A percentile compares a stretch with the other conserved stretches of the same genome.
Conservation (phyloP, 1,140 invertebrate species). For the Cydia pomonella region DNA sequence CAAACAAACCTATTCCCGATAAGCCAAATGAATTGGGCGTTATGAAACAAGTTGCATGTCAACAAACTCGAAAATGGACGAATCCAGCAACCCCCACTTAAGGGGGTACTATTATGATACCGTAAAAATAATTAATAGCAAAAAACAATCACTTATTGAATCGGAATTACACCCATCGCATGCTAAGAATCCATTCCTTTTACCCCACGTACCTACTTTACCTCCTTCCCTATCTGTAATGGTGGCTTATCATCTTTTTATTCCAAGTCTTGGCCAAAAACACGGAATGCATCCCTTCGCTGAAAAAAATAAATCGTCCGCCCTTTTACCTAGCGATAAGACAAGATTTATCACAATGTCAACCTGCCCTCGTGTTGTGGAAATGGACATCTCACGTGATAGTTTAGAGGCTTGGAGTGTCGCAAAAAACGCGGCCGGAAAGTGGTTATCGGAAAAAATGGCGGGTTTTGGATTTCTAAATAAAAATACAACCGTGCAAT, state of each 20-base stretch:
- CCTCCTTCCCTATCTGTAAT: slow-evolving; percentile 46
- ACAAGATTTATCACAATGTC: slow-evolving; percentile 39
- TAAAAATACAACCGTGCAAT: not conserved
- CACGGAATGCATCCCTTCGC: slow-evolving; percentile 50
- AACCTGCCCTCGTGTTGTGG: slow-evolving; percentile 38
- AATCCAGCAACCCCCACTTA: not conserved
- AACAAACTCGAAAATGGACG: slow-evolving; percentile 17
- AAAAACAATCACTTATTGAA: slow-evolving; percentile 32
- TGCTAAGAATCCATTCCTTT: slow-evolving; percentile 51
- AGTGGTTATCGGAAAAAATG: not conserved
- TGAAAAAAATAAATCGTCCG: slow-evolving; percentile 45
- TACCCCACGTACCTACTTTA: slow-evolving; percentile 46
- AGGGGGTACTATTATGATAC: not conserved
- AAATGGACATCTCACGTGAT: slow-evolving; percentile 23
- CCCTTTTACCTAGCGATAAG: slow-evolving; percentile 36
- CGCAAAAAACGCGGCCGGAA: not conserved
- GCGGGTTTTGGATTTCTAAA: not conserved
- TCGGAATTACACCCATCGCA: slow-evolving; percentile 44
- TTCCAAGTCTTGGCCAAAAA: slow-evolving; percentile 50
- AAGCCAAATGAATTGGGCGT: not conserved
- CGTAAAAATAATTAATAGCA: slow-evolving; percentile 29
- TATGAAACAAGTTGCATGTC: slow-evolving; percentile 17
- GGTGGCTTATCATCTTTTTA: slow-evolving; percentile 65
- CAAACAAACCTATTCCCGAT: not conserved
- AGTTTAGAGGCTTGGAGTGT: slow-evolving; percentile 15